Percentiles rank a stretch among this genome's conserved stretches.
Conservation (phyloP, 2,888 invertebrate genomes). For the Tubiluchus corallicola region DNA sequence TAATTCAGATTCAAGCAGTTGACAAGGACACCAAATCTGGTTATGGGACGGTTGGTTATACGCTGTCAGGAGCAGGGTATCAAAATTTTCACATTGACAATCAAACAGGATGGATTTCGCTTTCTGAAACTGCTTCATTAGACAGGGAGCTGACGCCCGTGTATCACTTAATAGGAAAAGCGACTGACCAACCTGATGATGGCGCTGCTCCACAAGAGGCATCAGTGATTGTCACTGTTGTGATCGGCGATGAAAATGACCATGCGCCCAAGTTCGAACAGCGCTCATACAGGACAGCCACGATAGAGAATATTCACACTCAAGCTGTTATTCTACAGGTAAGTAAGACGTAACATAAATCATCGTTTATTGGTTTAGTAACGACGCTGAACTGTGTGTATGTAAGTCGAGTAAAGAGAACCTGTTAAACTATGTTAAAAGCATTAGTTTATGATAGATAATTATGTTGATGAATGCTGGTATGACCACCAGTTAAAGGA, state of each 20-base stretch:
- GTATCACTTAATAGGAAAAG: slow-evolving; percentile 48
- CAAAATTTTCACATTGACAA: slow-evolving; percentile 48
- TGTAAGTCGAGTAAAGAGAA: too few species aligned
- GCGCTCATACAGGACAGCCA: slow-evolving; percentile 13
- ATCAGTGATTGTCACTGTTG: slow-evolving; percentile 40
- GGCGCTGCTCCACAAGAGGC: slow-evolving; percentile 46
- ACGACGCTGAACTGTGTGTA: too few species aligned
- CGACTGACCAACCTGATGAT: slow-evolving; percentile 51
- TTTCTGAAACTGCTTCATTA: slow-evolving; percentile 34
- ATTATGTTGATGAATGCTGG: too few species aligned
- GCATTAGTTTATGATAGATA: too few species aligned
- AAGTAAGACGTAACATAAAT: too few species aligned
- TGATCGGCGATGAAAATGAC: slow-evolving; percentile 57
- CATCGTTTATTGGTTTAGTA: too few species aligned
- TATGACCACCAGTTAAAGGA: too few species aligned
- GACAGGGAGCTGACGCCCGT: slow-evolving; percentile 52
- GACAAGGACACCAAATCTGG: slow-evolving; percentile 39
- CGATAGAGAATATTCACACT: slow-evolving; percentile 14
- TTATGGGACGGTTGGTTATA: slow-evolving; percentile 49
- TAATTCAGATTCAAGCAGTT: slow-evolving; percentile 46
- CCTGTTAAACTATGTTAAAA: too few species aligned
- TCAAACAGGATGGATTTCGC: slow-evolving; percentile 12
- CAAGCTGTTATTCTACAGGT: slow-evolving; percentile 12
- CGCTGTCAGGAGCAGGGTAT: slow-evolving; percentile 50
- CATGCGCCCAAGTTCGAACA: slow-evolving; percentile 36